These are phyloP conservation scores for Pyrrhosoma nymphula DNA, from an alignment of 2,888 invertebrate genomes.

Conservation along the genomic window DNA sequence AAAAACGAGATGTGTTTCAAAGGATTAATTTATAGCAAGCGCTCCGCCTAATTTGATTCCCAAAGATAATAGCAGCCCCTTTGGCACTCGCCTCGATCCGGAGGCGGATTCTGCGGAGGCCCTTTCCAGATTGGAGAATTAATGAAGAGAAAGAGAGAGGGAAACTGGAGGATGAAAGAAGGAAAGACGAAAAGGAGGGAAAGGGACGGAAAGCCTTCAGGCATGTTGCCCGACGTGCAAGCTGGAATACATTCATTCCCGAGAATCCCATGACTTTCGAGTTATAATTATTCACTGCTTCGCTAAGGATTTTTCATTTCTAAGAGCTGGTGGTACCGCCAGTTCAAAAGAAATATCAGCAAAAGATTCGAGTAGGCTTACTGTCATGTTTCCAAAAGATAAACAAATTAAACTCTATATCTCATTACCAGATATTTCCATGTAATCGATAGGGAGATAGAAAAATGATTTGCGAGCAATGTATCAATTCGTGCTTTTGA, in stretches of 20 bases:
- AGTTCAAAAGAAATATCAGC: not conserved
- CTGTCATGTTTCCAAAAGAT: no score
- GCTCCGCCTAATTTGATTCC: constrained; percentile 31
- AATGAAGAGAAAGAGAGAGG: not conserved
- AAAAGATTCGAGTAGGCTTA: not conserved
- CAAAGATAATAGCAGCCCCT: constrained; percentile 5
- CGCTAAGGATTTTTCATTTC: not conserved
- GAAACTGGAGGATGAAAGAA: not conserved
- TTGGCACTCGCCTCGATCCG: not conserved
- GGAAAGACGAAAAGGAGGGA: not conserved
- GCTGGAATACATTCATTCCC: not conserved
- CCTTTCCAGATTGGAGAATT: not conserved
- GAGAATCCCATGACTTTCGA: not conserved
- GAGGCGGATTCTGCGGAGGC: not conserved
- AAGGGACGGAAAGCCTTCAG: not conserved
- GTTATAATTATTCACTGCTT: not conserved
- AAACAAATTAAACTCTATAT: no score
- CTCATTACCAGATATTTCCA: no score
- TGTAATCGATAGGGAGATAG: no score
- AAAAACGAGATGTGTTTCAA: constrained; percentile 7
- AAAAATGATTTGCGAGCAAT: no score
- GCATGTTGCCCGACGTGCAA: not conserved
- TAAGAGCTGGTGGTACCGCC: not conserved
- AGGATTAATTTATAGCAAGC: constrained; percentile 14
- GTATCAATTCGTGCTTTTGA: no score